These are phyloP conservation scores for Thamnophis elegans DNA, from an alignment of 2,797 vertebrate species.

Conservation along the genomic window DNA sequence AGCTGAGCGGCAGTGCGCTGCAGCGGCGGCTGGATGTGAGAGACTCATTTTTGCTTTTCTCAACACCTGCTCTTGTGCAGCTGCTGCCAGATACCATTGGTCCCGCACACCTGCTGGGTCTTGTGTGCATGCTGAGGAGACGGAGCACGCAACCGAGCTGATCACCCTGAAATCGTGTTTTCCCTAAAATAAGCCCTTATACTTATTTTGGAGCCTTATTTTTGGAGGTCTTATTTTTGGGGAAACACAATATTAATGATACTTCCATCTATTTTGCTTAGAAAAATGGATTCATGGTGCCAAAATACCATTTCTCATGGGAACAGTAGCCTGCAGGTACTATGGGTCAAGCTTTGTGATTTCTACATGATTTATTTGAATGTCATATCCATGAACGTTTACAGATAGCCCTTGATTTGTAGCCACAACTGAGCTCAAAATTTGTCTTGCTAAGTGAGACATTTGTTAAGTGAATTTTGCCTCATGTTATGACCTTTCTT, in stretches of 20 bases:
- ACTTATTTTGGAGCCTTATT: background rate
- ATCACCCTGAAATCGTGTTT: too few relatives aligned
- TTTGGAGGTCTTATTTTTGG: too few relatives aligned
- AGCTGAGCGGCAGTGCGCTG: background rate
- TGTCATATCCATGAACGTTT: background rate
- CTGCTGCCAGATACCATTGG: background rate
- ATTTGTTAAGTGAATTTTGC: background rate
- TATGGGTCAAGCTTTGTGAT: background rate
- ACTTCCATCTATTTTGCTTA: background rate
- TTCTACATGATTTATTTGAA: background rate
- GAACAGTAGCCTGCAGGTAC: background rate
- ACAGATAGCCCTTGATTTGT: background rate
- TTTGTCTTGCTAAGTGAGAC: background rate
- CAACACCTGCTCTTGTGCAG: background rate
- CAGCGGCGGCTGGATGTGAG: rapidly evolving
- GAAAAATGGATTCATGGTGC: background rate
- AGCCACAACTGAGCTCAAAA: background rate
- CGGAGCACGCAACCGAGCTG: rapidly evolving
- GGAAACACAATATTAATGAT: background rate
- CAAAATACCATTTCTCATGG: background rate
- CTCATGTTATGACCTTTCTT: background rate
- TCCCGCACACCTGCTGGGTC: background rate
- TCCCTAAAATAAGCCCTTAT: too few relatives aligned
- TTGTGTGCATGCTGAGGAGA: too few relatives aligned
- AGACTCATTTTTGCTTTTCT: background rate